Conservation (phyloP, 2,113 vertebrate species). For the Tursiops truncatus region DNA sequence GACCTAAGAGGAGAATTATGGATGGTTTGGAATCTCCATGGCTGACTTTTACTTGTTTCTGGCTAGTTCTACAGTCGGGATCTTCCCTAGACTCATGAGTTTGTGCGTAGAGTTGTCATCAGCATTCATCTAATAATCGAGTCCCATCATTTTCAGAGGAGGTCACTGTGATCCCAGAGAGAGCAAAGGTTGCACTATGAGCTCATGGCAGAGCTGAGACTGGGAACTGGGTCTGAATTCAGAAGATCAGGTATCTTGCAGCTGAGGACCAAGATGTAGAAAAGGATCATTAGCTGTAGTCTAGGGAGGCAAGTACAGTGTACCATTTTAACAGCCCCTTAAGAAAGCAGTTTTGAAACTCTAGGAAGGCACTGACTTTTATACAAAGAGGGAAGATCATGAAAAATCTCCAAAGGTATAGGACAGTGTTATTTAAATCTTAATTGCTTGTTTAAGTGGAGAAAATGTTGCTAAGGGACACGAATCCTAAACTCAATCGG, state of each 20-base stretch:
- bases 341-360: not conserved
- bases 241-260: not conserved
- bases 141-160: not conserved
- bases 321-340: not conserved
- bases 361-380: not conserved
- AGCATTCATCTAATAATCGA: not conserved
- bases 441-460: constrained; percentile 24
- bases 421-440: not conserved
- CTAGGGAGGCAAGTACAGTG: not conserved
- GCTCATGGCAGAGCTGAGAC: not conserved
- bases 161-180: not conserved
- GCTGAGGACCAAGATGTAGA: not conserved
- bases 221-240: not conserved
- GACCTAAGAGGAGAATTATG: not conserved
- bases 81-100: not conserved
- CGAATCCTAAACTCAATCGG: not conserved
- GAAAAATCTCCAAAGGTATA: not conserved
- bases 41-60: not conserved
- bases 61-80: not conserved
- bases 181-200: not conserved
- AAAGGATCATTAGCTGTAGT: not conserved
- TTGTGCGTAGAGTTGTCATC: not conserved
- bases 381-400: not conserved
- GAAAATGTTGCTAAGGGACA: not conserved
- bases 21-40: not conserved